Base-by-base conservation (phyloP, 1,140 invertebrate species). In the Bombus sibiricus region DNA sequence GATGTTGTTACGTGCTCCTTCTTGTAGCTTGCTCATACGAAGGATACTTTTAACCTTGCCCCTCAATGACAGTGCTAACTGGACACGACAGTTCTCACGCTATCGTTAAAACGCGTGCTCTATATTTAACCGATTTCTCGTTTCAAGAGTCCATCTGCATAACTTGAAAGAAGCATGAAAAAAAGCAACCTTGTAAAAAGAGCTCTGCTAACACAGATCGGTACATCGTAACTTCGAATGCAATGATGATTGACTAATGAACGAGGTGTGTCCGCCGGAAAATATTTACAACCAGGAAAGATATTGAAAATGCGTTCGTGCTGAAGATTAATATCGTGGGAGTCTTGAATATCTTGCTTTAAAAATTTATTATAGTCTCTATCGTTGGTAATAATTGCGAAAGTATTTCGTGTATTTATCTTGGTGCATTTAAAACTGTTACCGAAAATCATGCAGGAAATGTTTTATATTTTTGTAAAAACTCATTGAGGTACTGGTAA, bases 31-130 rank as follows among this genome's bases (percentile, higher is more conserved):
- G 32, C 47, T 43, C 18, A 43, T 72, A 32, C n/a, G 69, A 86
- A 87, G 84, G 76, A 87, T 74, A 88, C 74, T 75, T 62, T 83
- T 77, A 88, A 87, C 88, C 92, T 93, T 92, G 90, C 77, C 86
- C 82, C 68, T 88, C 92, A 89, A 92, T 90, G 89, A 88, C 92
- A 88, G 68, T 85, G 77, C 79, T 86, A 73, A 41, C 57, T 62
- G 37, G 10, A 66, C 53, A 81, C 81, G 75, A 90, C 79, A 72
- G 15, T 93, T 93, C 92, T 88, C 92, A 93, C 92, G 93, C 68
- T 87, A 74, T 78, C 69, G 79, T 73, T 71, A 15, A 77, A 41
- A 64, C 10, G 32, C 57, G n/a, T 57, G 69, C 18, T 76, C 53
- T 83, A 83, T 85, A 86, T 88, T 90, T 43, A 81, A 64, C 34